Base-by-base conservation (phyloP, 2,113 vertebrate species). In the Syngnathus floridae region DNA sequence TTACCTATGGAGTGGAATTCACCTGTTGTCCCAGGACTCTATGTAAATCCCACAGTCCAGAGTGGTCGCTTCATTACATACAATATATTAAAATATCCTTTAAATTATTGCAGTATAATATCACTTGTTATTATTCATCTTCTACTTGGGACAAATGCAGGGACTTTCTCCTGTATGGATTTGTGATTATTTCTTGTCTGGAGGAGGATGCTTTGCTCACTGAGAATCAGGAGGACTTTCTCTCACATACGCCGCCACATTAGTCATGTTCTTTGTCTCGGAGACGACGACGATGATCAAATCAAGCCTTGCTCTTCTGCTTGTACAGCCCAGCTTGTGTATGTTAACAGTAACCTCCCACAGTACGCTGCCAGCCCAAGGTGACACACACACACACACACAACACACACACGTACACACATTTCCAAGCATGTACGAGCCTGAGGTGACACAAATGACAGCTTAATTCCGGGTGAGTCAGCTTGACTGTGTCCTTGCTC, bases 381-480 rank as follows among this genome's bases (percentile, higher is more conserved):
- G 78, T 84, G 84, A 86, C 65, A 37, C 62, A 56, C 56, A 64
- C 31, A 63, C 31, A 45, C 49, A 61, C 21, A 60, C 38, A 62
- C 40, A 64, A 64, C 57, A 64, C 60, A 45, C 55, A 49, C 40
- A 21, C 21, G n/a, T 26, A 62, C 38, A 61, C 35, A 51, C 56
- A 62, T 21, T 48, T 45, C 56, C 19, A 16, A 45, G 40, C 55
- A 40, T 67, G 73, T 64, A 70, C 64, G 66, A 62, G 84, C 85
- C 83, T 21, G 82, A 81, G 82, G 88, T 86, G 89, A 87, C 85
- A 89, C 80, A 80, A 83, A 82, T 87, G 86, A 90, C 89, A 86
- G 79, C 87, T 87, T 80, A 86, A 82, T 87, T 87, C 77, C 84
- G 83, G 66, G 80, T 90, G 88, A 90, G 78, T 90, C 87, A 90